phyloP scores from a whole-genome alignment of 2,888 invertebrate species.

The Acrocyrtus sp. region DNA sequence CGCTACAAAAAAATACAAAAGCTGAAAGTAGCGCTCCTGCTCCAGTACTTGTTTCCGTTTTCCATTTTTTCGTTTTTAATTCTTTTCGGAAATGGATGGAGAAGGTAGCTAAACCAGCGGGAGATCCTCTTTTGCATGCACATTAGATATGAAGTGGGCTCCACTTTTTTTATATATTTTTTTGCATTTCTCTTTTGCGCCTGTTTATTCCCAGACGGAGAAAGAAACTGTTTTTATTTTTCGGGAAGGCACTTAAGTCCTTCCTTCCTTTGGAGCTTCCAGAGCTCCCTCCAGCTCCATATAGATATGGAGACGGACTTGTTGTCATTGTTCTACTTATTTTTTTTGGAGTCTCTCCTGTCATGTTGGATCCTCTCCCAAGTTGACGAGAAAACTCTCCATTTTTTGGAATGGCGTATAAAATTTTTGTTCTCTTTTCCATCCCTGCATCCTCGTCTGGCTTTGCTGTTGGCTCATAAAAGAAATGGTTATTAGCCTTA shows the following conservation, averaged over 20 bases:
- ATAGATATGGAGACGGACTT: background rate
- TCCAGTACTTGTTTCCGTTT: too few relatives aligned
- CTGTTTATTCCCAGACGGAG: background rate
- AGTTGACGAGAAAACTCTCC: background rate
- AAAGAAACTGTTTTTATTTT: too few relatives aligned
- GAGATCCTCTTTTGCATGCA: too few relatives aligned
- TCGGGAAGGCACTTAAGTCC: constrained; percentile 6
- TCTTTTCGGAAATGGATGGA: constrained; percentile 11
- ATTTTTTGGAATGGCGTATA: too few relatives aligned
- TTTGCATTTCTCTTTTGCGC: background rate
- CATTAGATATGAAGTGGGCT: too few relatives aligned
- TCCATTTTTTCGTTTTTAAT: background rate
- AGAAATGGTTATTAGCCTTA: constrained; percentile 61
- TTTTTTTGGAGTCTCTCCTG: background rate
- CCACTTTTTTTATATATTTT: too few relatives aligned
- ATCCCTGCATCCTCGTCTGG: background rate
- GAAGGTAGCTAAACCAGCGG: too few relatives aligned
- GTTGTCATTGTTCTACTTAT: too few relatives aligned
- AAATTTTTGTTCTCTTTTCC: too few relatives aligned
- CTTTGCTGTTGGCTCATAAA: constrained; percentile 49
- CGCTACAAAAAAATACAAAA: too few relatives aligned
- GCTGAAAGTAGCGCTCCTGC: too few relatives aligned
- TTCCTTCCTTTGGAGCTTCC: constrained; percentile 20
- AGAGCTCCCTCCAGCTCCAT: background rate
- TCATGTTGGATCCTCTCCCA: constrained; percentile 1